Conservation (phyloP, 2,888 invertebrate genomes). For the Orchestes rusci region DNA sequence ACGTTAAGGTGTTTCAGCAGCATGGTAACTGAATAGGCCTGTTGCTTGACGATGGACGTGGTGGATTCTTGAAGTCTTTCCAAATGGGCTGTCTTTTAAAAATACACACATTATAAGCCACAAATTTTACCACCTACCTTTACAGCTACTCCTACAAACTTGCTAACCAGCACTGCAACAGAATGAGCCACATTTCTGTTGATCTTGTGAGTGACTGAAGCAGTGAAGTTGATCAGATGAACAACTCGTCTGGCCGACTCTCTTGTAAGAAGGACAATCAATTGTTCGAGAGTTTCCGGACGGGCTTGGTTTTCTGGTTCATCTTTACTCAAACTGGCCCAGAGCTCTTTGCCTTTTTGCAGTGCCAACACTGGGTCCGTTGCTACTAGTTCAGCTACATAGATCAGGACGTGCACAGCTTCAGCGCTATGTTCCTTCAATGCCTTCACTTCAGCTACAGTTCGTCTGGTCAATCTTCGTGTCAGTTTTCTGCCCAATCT, state of each 20-base stretch:
- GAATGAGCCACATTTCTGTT: slow-evolving; percentile 44
- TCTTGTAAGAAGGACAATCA: slow-evolving; percentile 66
- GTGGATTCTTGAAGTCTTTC: slow-evolving; percentile 51
- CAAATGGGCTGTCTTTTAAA: slow-evolving; percentile 50
- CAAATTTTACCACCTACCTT: slow-evolving; percentile 48
- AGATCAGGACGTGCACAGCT: slow-evolving; percentile 67
- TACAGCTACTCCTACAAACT: slow-evolving; percentile 52
- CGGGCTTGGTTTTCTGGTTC: slow-evolving; percentile 83
- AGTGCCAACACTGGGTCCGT: slow-evolving; percentile 71
- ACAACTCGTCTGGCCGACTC: slow-evolving; percentile 72
- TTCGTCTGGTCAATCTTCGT: slow-evolving; percentile 67
- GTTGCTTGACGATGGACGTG: slow-evolving; percentile 48
- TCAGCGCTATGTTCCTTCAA: slow-evolving; percentile 70
- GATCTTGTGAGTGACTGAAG: slow-evolving; percentile 50
- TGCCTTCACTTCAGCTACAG: slow-evolving; percentile 71
- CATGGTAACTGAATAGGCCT: slow-evolving; percentile 44
- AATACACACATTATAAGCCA: slow-evolving; percentile 6
- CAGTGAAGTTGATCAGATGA: slow-evolving; percentile 68
- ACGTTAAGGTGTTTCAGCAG: slow-evolving; percentile 49
- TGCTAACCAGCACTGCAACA: slow-evolving; percentile 42
- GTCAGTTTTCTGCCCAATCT: slow-evolving; percentile 70
- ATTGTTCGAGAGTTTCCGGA: slow-evolving; percentile 69
- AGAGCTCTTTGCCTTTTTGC: slow-evolving; percentile 66
- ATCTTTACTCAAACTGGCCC: slow-evolving; percentile 61
- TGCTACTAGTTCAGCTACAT: slow-evolving; percentile 73